phyloP scores from a whole-genome alignment of 1,140 invertebrate species.

The Gyrodactylus bullatarudis region DNA sequence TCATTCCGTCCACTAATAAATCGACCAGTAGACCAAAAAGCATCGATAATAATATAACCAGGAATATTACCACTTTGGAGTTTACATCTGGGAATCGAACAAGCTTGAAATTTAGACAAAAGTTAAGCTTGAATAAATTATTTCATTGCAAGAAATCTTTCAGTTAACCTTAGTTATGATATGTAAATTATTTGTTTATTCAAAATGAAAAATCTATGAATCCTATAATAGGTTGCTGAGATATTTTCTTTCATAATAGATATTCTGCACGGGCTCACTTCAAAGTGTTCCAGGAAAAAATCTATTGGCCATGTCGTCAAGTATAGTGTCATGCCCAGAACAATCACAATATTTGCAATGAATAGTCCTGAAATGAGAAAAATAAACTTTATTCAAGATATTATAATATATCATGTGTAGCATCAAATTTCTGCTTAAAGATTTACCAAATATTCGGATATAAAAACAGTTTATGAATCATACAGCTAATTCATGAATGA shows the following conservation, averaged over 20 bases:
- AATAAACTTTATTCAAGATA: no score
- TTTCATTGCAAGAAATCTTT: background rate
- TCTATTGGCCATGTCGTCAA: slow-evolving; percentile 15
- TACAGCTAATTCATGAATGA: no score
- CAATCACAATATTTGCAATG: slow-evolving; percentile 12
- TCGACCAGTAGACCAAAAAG: background rate
- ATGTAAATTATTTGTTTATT: background rate
- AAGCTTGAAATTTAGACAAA: background rate
- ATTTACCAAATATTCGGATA: no score
- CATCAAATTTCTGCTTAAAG: no score
- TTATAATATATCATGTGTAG: no score
- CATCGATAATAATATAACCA: background rate
- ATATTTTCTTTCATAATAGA: background rate
- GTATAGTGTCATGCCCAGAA: slow-evolving; percentile 12
- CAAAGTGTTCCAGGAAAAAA: slow-evolving; percentile 12
- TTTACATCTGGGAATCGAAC: background rate
- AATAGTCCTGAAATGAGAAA: slow-evolving; percentile 14
- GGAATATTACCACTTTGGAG: background rate
- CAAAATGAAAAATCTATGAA: background rate
- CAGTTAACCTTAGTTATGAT: background rate
- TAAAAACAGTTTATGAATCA: no score
- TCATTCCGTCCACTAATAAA: background rate
- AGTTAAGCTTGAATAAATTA: background rate
- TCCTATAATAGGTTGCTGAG: background rate
- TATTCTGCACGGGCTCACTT: slow-evolving; percentile 11